Evolutionary conservation across 1,140 invertebrate genomes (phyloP), one percentile per base, ranked within the genome.

Genomic region (Aradophagus sp.): DNA sequence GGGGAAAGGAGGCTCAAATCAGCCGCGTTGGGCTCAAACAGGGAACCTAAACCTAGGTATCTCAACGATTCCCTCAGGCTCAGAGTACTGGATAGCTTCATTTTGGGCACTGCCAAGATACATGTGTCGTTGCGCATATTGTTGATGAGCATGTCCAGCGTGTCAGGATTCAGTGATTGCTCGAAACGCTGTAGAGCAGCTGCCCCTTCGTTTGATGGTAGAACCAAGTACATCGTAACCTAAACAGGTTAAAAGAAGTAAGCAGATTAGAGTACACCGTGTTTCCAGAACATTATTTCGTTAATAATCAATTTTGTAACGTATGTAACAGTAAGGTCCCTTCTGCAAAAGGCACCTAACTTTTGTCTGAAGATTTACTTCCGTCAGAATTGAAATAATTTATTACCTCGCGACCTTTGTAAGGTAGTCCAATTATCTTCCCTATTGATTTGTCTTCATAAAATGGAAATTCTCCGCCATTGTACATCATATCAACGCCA

Each of bases 381-480:
- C n/a, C 32, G 10, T 20, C 7, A 2, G 12, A 26, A 32, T 56
- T n/a, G n/a, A n/a, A n/a, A n/a, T n/a, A n/a, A n/a, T n/a, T n/a
- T n/a, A n/a, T 77, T 63, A 80, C 79, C 44, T 87, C 80, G 15
- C 86, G 84, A 0, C 88, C 89, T 77, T 90, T 89, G 75, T 95
- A 95, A 0, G 93, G 92, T 1, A 95, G 75, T 2, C 88, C 90
- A 19, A 94, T 74, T 17, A 93, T 90, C 70, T 90, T 87, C 45
- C 87, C 89, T 13, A 89, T 71, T 58, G 78, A 67, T 36, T 75
- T 77, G 68, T 89, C 87, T 74, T 86, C 86, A 53, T 87, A 86
- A 68, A 90, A 91, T 0, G 86, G 87, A 53, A 90, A 88, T 3
- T 84, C 73, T 0, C 86, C 86, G 6, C 84, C 87, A 26, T 89